These are phyloP conservation scores for Tragelaphus buxtoni DNA, from an alignment of 2,113 vertebrate genomes.

Conservation along the genomic window DNA sequence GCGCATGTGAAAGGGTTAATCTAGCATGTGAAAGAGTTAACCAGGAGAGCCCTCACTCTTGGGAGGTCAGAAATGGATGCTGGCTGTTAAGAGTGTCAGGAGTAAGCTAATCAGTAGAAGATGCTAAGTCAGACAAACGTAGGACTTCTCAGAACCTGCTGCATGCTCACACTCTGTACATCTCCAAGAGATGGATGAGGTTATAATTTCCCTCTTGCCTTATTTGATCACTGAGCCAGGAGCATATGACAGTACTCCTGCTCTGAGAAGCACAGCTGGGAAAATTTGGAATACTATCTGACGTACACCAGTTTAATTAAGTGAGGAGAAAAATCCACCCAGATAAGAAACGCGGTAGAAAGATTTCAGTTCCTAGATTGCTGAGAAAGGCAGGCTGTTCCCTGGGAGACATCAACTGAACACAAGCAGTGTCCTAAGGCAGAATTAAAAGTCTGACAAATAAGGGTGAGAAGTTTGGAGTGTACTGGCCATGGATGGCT, in stretches of 20 bases:
- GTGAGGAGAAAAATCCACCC: not conserved
- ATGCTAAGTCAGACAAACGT: not conserved
- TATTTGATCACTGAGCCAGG: not conserved
- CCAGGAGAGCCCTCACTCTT: not conserved
- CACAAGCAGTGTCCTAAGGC: not conserved
- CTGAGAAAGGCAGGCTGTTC: not conserved
- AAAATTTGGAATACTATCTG: not conserved
- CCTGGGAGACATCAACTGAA: not conserved
- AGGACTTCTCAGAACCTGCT: not conserved
- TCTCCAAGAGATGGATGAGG: not conserved
- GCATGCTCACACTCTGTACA: fast-evolving
- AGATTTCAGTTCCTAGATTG: not conserved
- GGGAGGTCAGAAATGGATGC: not conserved
- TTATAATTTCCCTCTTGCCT: not conserved
- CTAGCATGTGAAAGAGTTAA: not conserved
- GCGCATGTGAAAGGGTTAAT: not conserved
- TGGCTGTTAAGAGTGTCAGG: not conserved
- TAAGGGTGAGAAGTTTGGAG: fast-evolving
- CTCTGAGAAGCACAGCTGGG: not conserved
- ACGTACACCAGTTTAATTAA: not conserved
- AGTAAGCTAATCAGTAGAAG: not conserved
- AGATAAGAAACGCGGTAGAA: not conserved
- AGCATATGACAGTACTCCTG: not conserved
- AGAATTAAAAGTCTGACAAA: fast-evolving
- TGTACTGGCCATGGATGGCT: fast-evolving